Base-by-base conservation (phyloP, 1,140 invertebrate species). In the Ostrea edulis region DNA sequence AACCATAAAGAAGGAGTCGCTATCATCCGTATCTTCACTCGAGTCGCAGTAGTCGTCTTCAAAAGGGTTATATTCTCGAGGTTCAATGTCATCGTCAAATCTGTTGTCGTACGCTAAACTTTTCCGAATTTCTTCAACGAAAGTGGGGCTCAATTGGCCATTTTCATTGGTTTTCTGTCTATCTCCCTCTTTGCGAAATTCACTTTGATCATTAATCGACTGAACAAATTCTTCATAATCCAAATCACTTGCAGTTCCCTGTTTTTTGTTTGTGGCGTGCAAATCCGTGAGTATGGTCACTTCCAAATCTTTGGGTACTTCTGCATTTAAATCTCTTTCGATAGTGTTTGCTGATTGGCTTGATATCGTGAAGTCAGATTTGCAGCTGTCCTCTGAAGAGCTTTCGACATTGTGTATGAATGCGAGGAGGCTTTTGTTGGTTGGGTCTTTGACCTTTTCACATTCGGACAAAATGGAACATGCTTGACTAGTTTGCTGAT, bases 61-160 rank as follows among this genome's bases (percentile, higher is more conserved):
- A 62, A 87, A 87, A 17, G 89, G 89, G 82, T 89, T 89, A 35
- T 89, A 89, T 52, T 89, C 89, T 22, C 89, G 83, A 0, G 89
- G 89, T 35, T 84, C 71, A 17, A 86, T 86, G 51, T 87, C 86
- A 55, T 87, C 86, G 35, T 89, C 89, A 62, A 82, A 87, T 22
- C 54, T 82, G 17, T 82, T 87, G 22, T 71, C 65, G 12, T 71
- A 25, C 9, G 22, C n/a, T 29, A 71, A 71, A 29, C 5, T 25
- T 29, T 71, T 71, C 65, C 65, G n/a, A 71, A 25, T 71, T 71
- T 71, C 65, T 22, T 71, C 65, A 0, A 29, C n/a, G 12, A 71
- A 71, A 25, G 8, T 25, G 12, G 65, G 65, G 12, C 11, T 71
- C 22, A 71, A 8, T 71, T 29, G 65, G 29, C 65, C 65, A 29